Evolutionary conservation across 1,140 invertebrate species (phyloP).

Genomic region (Pectinophora gossypiella): DNA sequence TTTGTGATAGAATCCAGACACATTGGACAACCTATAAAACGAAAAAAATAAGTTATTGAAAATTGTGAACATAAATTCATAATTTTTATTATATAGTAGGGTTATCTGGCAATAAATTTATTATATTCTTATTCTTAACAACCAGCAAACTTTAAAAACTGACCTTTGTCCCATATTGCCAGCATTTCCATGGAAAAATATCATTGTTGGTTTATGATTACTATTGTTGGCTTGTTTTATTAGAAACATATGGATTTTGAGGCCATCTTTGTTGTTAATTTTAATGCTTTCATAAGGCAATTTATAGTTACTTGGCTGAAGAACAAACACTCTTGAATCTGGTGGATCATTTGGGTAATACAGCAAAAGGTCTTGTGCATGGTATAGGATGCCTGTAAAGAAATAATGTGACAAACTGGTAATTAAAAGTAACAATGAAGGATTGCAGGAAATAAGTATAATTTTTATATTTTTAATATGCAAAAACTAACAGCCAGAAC

Average conservation of each 20-base stretch:
- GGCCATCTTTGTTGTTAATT: constrained; percentile 86
- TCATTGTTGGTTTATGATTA: constrained; percentile 84
- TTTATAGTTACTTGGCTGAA: constrained; percentile 87
- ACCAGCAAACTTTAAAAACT: constrained; percentile 17
- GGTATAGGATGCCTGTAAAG: constrained; percentile 87
- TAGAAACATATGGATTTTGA: constrained; percentile 90
- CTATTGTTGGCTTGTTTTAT: constrained; percentile 85
- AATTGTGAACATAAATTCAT: too few relatives aligned
- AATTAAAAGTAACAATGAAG: too few relatives aligned
- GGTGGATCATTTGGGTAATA: constrained; percentile 93
- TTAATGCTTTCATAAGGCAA: constrained; percentile 91
- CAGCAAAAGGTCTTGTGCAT: constrained; percentile 89
- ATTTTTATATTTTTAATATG: too few relatives aligned
- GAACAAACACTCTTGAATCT: constrained; percentile 90
- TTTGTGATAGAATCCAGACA: constrained; percentile 84
- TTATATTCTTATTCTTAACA: too few relatives aligned
- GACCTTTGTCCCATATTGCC: constrained; percentile 96
- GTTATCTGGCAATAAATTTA: neutral
- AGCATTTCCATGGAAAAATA: constrained; percentile 97
- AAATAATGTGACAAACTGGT: too few relatives aligned
- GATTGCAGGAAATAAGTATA: too few relatives aligned
- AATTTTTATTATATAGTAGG: too few relatives aligned
- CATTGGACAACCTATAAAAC: constrained; percentile 54
- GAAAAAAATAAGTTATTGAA: too few relatives aligned
- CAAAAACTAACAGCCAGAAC: too few relatives aligned